A percentile compares a stretch with the other conserved stretches of the same genome.
Evolutionary conservation across 2,888 invertebrate species (phyloP).

Genomic region (Tinea trinotella): DNA sequence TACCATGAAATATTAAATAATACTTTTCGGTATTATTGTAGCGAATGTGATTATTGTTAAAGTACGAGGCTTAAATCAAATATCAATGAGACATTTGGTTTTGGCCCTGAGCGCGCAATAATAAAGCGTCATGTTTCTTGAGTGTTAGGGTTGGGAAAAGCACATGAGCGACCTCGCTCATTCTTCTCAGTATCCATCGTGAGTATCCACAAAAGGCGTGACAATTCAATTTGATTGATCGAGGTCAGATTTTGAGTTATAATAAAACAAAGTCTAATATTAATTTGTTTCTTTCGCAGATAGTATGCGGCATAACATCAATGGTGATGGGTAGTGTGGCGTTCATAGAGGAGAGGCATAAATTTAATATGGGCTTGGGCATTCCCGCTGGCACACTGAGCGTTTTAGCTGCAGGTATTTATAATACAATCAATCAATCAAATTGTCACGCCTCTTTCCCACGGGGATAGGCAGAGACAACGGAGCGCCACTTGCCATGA

Average conservation of each 20-base stretch:
- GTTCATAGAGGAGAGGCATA: slow-evolving; percentile 74
- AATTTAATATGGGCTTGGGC: slow-evolving; percentile 74
- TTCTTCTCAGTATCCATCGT: not conserved
- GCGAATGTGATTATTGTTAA: too few species aligned
- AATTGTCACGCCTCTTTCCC: too few species aligned
- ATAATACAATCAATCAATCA: too few species aligned
- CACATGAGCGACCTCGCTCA: not conserved
- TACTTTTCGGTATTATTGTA: too few species aligned
- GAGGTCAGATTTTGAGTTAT: too few species aligned
- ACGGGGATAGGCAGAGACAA: too few species aligned
- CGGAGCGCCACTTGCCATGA: too few species aligned
- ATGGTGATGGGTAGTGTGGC: slow-evolving; percentile 76
- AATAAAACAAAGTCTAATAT: too few species aligned
- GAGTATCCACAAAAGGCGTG: not conserved
- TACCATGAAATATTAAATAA: too few species aligned
- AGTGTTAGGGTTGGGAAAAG: not conserved
- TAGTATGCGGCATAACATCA: slow-evolving; percentile 75
- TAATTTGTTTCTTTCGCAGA: slow-evolving; percentile 48
- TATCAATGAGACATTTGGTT: not conserved
- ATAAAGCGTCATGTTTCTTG: not conserved
- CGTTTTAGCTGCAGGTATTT: slow-evolving; percentile 72
- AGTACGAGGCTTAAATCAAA: too few species aligned
- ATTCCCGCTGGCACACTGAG: slow-evolving; percentile 74
- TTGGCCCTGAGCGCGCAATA: too few species aligned
- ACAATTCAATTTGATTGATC: too few species aligned